Evolutionary conservation across 2,797 vertebrate genomes (phyloP), one percentile per base, ranked within the genome.

Genomic region (Notolabrus celidotus): DNA sequence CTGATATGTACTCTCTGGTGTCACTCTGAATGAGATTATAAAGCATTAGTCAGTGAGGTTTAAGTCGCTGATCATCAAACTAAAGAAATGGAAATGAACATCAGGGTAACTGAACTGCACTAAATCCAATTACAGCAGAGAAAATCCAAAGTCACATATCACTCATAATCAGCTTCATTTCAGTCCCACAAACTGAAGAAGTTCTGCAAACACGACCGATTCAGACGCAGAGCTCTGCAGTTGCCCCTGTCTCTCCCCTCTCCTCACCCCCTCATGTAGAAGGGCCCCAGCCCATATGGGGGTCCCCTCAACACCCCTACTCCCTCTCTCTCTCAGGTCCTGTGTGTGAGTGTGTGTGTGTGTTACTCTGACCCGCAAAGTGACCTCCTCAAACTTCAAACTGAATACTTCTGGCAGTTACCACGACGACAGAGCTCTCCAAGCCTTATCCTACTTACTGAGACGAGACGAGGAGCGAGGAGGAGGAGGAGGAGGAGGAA

Each of bases 361-460:
- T 76, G 59, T 55, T 65, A 74, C 65, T 75, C 62, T 91, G 91
- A 91, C 96, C 95, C 77, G 85, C 93, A 93, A 92, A 94, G 94
- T 99, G 97, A 99, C 97, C 97, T 95, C 96, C 96, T 97, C 97
- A 97, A 98, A 98, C 96, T 97, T 97, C 96, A 97, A 96, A 91
- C 96, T 95, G 96, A 96, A 99, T 98, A 97, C 96, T 97, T 99
- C 93, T 98, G 97, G 96, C 97, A 98, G 97, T 99, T 99, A 95
- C 97, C 96, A 97, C 93, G 96, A 96, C 92, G 96, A 99, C 95
- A 94, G 95, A 95, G 95, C 94, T 94, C 96, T 96, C 95, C 94
- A 96, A 95, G 96, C 82, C 95, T 97, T 96, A 98, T 96, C 95
- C 95, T 95, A 94, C 95, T 96, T 96, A 97, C 95, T 92, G 92